Base-by-base conservation (phyloP, 30 jellyfish, hydroid and myxozoan species). In the Turritopsis rubra region DNA sequence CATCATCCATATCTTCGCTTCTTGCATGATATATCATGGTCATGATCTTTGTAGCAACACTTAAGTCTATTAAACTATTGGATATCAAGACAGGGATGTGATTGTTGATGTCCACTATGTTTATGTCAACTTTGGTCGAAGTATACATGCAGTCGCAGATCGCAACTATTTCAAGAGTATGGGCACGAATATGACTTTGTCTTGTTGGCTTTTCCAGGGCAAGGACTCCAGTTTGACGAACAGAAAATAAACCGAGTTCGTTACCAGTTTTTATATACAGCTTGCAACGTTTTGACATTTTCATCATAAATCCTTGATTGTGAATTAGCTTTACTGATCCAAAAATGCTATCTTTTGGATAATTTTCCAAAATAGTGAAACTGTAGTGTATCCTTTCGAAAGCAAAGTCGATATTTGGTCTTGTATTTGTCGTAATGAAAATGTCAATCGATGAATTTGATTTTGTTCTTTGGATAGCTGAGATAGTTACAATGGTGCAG, bases 1-100 rank as follows among this genome's bases (percentile, higher is more conserved):
- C 85, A 7, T 7, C 85, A 29, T 78, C 85, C 78, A 52, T 0
- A 29, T 78, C 85, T 1, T 28, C 65, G 21, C 31, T 75, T 19
- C 16, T 13, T 23, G 28, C 23, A 16, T 30, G 27, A 52, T 24
- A 21, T 30, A 78, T 52, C 16, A 52, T 26, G 19, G 22, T 52
- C 27, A 1, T 24, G 25, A 53, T 30, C 16, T 24, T 21, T 7
- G 78, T 52, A 16, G 79, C 41, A 27, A 18, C 85, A 16, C 79
- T 21, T 7, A 78, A 24, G 8, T 31, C 26, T 22, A 78, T 8
- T 13, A 53, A 21, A 29, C 22, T 74, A 22, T 18, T 17, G 41
- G 72, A 30, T 8, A n/a, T 68, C 28, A 68, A 68, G 17, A 68
- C 77, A 9, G 77, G 77, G 77, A 1, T 27, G 30, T 68, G 77